Conservation (phyloP, 2,797 vertebrate genomes). For the Fistularia commersonii region DNA sequence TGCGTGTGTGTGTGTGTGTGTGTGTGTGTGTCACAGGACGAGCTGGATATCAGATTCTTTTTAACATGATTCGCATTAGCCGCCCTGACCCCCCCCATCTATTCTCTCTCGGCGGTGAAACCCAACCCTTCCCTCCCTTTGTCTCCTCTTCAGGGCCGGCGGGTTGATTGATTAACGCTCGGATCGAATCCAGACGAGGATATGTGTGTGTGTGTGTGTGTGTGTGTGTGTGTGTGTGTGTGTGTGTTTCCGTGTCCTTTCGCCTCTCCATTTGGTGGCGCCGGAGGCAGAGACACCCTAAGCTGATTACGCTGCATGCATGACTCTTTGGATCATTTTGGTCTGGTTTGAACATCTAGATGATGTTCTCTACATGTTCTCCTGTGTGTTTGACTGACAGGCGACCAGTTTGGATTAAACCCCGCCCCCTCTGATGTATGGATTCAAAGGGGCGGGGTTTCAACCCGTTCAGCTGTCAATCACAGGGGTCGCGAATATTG, state of each 20-base stretch:
- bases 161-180: slow-evolving; percentile 64
- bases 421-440: too few species aligned
- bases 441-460: too few species aligned
- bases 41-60: slow-evolving; percentile 65
- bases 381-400: too few species aligned
- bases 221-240: slow-evolving; percentile 2
- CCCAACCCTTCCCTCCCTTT: slow-evolving; percentile 33
- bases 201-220: slow-evolving; percentile 31
- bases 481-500: too few species aligned
- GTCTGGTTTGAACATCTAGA: too few species aligned
- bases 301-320: slow-evolving; percentile 39
- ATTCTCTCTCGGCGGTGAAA: slow-evolving; percentile 37
- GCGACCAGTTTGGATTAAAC: too few species aligned
- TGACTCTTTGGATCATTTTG: slow-evolving; percentile 2
- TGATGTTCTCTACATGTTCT: too few species aligned
- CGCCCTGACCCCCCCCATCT: slow-evolving; percentile 25
- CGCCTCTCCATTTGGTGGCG: slow-evolving; percentile 37
- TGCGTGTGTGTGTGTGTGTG: slow-evolving; percentile 10
- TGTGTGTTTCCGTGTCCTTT: slow-evolving; percentile 15
- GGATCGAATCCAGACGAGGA: slow-evolving; percentile 47
- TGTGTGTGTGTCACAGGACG: slow-evolving; percentile 2
- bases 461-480: too few species aligned
- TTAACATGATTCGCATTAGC: slow-evolving; percentile 68
- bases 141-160: slow-evolving; percentile 30
- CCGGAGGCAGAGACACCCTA: slow-evolving; percentile 39